Evolutionary conservation across 2,888 invertebrate species (phyloP).

Genomic region (Neria commutata): DNA sequence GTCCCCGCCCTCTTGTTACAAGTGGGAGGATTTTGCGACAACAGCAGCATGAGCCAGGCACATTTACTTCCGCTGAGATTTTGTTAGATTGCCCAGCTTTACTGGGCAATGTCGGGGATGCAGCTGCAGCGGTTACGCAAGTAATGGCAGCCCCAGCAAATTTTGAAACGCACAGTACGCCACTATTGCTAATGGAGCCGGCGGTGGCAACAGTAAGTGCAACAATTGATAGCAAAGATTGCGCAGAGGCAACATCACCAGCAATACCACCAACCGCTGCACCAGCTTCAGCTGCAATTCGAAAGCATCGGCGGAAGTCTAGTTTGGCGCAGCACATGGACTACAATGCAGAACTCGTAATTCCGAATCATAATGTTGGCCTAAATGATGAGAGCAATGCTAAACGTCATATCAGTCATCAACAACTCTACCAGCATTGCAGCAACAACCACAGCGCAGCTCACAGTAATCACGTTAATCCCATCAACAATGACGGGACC

Average conservation of each 20-base stretch:
- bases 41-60: slow-evolving; percentile 19
- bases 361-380: no score
- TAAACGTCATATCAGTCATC: no score
- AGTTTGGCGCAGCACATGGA: slow-evolving; percentile 39
- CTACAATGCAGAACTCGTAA: no score
- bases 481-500: no score
- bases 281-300: slow-evolving; percentile 7
- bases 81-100: slow-evolving; percentile 47
- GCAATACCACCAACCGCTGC: slow-evolving; percentile 31
- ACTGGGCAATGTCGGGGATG: slow-evolving; percentile 14
- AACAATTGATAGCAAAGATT: not conserved
- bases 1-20: no score
- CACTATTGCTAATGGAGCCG: no score
- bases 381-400: no score
- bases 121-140: not conserved
- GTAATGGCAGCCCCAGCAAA: not conserved
- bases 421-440: no score
- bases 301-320: slow-evolving; percentile 41
- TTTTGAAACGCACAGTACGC: no score
- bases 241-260: slow-evolving; percentile 29
- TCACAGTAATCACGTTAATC: no score
- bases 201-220: not conserved
- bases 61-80: slow-evolving; percentile 45
- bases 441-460: slow-evolving; percentile 22
- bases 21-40: no score